Evolutionary conservation across 2,888 invertebrate genomes (phyloP).

Genomic region (Agonum fuliginosum): DNA sequence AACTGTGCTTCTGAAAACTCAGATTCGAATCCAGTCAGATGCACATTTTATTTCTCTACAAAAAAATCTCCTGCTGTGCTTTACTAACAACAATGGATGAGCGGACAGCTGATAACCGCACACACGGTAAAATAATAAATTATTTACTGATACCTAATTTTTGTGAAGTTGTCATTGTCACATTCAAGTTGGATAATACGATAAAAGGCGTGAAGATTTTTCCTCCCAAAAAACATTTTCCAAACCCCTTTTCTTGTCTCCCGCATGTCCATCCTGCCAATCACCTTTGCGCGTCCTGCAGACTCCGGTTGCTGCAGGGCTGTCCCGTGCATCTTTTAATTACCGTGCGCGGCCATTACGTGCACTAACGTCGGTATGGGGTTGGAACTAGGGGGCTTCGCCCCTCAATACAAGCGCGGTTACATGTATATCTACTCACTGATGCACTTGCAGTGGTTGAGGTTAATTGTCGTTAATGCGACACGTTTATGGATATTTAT

Average conservation of each 20-base stretch:
- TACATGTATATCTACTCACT: slow-evolving; percentile 65
- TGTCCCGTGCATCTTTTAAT: slow-evolving; percentile 65
- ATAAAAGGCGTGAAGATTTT: too few species aligned
- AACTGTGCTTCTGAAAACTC: too few species aligned
- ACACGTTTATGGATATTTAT: slow-evolving; percentile 65
- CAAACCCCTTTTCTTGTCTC: neutral
- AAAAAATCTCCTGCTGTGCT: too few species aligned
- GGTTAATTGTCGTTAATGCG: slow-evolving; percentile 65
- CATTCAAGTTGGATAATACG: too few species aligned
- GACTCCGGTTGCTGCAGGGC: slow-evolving; percentile 30
- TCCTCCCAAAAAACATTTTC: neutral
- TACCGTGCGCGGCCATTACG: slow-evolving; percentile 61
- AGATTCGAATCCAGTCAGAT: too few species aligned
- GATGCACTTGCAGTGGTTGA: slow-evolving; percentile 64
- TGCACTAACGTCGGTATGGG: slow-evolving; percentile 4
- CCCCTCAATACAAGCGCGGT: slow-evolving; percentile 63
- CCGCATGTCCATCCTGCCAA: slow-evolving; percentile 24
- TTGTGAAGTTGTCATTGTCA: too few species aligned
- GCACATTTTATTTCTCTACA: too few species aligned
- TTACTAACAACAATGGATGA: too few species aligned
- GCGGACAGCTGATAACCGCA: too few species aligned
- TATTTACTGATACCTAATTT: too few species aligned
- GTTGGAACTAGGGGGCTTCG: slow-evolving; percentile 45
- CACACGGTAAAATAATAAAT: too few species aligned
- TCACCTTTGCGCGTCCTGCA: slow-evolving; percentile 60